Evolutionary conservation across 2,113 vertebrate species (phyloP).

Genomic region (Psephotus haematonotus): DNA sequence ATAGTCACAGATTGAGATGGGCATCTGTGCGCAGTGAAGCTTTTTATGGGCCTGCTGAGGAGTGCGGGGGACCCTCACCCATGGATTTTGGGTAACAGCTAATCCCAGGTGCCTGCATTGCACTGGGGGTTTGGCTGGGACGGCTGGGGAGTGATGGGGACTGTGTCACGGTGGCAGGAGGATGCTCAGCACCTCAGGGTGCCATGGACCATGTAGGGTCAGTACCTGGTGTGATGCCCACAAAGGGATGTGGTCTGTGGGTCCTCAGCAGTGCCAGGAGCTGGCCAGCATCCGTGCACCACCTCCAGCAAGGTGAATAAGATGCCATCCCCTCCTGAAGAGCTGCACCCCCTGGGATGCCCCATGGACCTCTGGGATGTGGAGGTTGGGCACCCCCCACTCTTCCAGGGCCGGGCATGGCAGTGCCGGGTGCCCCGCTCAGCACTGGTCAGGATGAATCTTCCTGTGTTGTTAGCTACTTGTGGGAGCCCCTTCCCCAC

Average conservation of each 20-base stretch:
- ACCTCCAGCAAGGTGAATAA: background rate
- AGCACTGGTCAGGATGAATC: slow-evolving; percentile 77
- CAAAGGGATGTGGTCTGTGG: fast-evolving
- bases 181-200: background rate
- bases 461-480: background rate
- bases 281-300: background rate
- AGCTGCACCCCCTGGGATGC: slow-evolving; percentile 48
- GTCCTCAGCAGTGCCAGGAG: background rate
- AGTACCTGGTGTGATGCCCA: fast-evolving
- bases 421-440: slow-evolving; percentile 79
- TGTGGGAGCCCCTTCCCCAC: fast-evolving
- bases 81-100: background rate
- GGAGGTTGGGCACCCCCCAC: slow-evolving; percentile 65
- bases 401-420: slow-evolving; percentile 72
- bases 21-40: background rate
- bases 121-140: background rate
- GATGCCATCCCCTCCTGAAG: slow-evolving; percentile 15
- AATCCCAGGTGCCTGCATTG: background rate
- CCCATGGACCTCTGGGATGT: slow-evolving; percentile 76
- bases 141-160: background rate
- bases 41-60: too few relatives aligned
- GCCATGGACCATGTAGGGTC: fast-evolving
- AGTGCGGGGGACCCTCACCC: too few relatives aligned
- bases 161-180: background rate
- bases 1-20: background rate